Evolutionary conservation across 1,140 invertebrate species (phyloP).

Genomic region (Ganaspis sp.): DNA sequence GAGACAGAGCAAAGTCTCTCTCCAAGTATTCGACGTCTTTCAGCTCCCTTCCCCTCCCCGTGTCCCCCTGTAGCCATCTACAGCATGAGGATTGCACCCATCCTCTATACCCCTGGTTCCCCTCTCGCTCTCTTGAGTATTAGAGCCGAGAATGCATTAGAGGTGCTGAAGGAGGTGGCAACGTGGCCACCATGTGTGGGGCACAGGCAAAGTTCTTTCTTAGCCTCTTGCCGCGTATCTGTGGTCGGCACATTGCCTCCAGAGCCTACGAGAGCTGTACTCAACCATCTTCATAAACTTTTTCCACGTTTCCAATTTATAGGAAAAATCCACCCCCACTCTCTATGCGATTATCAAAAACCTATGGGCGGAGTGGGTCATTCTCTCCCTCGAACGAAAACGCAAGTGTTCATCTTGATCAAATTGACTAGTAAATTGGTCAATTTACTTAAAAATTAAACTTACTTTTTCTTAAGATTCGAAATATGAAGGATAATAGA

Average conservation of each 20-base stretch:
- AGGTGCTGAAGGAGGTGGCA: slow-evolving; percentile 65
- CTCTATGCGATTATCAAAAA: too few species aligned
- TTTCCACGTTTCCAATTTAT: slow-evolving; percentile 30
- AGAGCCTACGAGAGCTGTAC: slow-evolving; percentile 37
- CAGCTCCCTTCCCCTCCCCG: slow-evolving; percentile 32
- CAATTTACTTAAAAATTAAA: too few species aligned
- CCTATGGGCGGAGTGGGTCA: too few species aligned
- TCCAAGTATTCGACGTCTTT: slow-evolving; percentile 49
- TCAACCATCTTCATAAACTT: slow-evolving; percentile 45
- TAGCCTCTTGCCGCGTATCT: slow-evolving; percentile 50
- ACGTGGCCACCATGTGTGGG: slow-evolving; percentile 74
- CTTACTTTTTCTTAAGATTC: too few species aligned
- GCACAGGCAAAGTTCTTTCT: slow-evolving; percentile 62
- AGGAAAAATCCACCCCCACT: too few species aligned
- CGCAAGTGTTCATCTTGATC: too few species aligned
- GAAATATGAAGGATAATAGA: too few species aligned
- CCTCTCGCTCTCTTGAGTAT: slow-evolving; percentile 54
- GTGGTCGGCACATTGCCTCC: slow-evolving; percentile 39
- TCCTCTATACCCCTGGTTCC: slow-evolving; percentile 41
- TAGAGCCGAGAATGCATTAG: slow-evolving; percentile 71
- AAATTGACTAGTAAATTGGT: too few species aligned
- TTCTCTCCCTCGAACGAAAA: too few species aligned
- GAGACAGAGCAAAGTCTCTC: slow-evolving; percentile 58
- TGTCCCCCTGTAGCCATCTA: background rate
- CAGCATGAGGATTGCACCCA: slow-evolving; percentile 6